Base-by-base conservation (phyloP, 37 sponge, comb jelly and placozoan genomes). In the Corticium candelabrum region DNA sequence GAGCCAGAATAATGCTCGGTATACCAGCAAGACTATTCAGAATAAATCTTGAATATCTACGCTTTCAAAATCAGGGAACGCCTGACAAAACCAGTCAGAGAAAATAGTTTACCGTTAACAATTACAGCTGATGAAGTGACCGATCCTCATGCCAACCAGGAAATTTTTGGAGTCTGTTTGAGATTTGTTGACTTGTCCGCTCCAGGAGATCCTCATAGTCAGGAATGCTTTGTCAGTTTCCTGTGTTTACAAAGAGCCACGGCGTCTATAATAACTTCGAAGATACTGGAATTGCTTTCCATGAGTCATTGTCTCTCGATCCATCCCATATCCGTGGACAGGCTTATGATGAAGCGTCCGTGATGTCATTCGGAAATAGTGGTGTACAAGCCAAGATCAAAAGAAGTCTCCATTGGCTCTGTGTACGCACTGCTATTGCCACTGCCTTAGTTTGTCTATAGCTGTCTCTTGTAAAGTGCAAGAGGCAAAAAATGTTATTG, bases 41-140 rank as follows among this genome's bases (percentile, higher is more conserved):
- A 84, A 78, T 73, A 68, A 30, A 37, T 84, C 37, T 68, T 79
- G 39, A 68, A 84, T 31, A 74, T 84, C 40, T 74, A 43, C 41
- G 80, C 68, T 4, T 40, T 68, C 41, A 84, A 80, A 80, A 39
- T 84, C 33, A 68, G 78, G 39, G 72, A 77, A 77, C 39, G 71
- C 21, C n/a, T 80, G 29, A 70, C 39, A 40, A 27, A 15, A n/a
- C 69, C 35, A 34, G 35, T 79, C 15, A 71, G 69, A 70, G 69
- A 69, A 38, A n/a, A 78, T 67, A 2, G 2, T 27, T 74, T 80
- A 32, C 72, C 81, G 27, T 81, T 81, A 35, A 81, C 82, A 15
- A 37, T 81, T 7, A 81, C 75, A n/a, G 76, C 85, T 36, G 74
- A 80, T 81, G 85, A 84, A 77, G 30, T 34, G 67, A 84, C 85